These are phyloP conservation scores for Calliphora vomitoria DNA, from an alignment of 2,888 invertebrate species.

Conservation along the genomic window DNA sequence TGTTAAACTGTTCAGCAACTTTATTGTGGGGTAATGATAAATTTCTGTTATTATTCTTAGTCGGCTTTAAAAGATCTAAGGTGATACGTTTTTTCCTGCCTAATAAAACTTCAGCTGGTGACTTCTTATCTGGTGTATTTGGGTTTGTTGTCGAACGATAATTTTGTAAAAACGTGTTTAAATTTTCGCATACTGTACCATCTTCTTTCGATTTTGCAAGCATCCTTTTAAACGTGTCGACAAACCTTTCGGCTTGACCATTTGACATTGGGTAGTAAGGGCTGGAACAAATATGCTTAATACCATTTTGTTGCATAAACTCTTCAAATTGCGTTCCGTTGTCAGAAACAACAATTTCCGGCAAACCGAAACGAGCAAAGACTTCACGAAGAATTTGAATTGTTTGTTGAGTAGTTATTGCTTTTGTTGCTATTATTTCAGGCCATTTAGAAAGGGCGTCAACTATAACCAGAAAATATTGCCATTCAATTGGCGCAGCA, in stretches of 20 bases:
- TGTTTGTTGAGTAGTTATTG: constrained; percentile 43
- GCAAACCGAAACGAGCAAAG: constrained; percentile 73
- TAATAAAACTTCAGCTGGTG: constrained; percentile 72
- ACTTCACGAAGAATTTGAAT: constrained; percentile 53
- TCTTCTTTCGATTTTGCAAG: constrained; percentile 69
- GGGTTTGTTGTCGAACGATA: constrained; percentile 73
- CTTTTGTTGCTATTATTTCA: constrained; percentile 78
- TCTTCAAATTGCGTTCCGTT: constrained; percentile 60
- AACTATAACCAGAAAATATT: constrained; percentile 80
- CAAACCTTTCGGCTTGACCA: constrained; percentile 74
- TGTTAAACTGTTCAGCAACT: constrained; percentile 42
- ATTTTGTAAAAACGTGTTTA: constrained; percentile 70
- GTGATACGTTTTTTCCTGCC: constrained; percentile 68
- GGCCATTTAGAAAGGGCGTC: constrained; percentile 84
- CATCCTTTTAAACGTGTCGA: constrained; percentile 74
- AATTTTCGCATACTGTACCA: constrained; percentile 68
- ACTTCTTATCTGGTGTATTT: constrained; percentile 65
- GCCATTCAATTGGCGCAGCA: constrained; percentile 78
- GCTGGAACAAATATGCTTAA: constrained; percentile 55
- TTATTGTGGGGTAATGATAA: background rate
- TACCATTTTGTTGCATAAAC: constrained; percentile 45
- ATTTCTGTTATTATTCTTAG: background rate
- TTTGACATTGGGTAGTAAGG: constrained; percentile 72
- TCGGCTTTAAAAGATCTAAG: constrained; percentile 70
- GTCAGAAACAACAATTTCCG: constrained; percentile 56